Base-by-base conservation (phyloP, 2,113 vertebrate species). In the Bos javanicus region DNA sequence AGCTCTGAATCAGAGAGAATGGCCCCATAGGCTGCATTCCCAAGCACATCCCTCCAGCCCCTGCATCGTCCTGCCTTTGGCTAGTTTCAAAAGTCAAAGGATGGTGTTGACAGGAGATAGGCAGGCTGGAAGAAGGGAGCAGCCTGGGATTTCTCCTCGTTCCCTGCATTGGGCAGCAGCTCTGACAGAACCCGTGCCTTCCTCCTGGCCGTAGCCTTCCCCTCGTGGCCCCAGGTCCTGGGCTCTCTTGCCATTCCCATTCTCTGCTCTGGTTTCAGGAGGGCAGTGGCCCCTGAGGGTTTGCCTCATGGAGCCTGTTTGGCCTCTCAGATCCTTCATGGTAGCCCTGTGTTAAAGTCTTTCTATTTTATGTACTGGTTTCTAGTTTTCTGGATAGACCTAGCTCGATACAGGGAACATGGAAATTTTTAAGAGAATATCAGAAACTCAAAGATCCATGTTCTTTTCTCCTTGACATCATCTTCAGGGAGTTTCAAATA, bases 391-490 rank as follows among this genome's bases (percentile, higher is more conserved):
- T 71, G 23, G 33, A 36, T 81, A 52, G 52, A 87, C 14, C 76
- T 82, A 60, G 23, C 86, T 62, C 0, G 3, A 36, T 60, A 90
- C 12, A 83, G 43, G 28, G 21, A 67, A 43, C 23, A 30, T 21
- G n/a, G 52, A 4, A 82, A 76, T 30, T 97, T 95, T 96, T 80
- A 82, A n/a, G 30, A 96, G 19, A 93, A 16, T 91, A 59, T 78
- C 36, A 91, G 36, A 33, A 83, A 93, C 60, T 43, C 39, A 67
- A 91, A n/a, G 46, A 89, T 78, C 60, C 19, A 17, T 30, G 23
- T 82, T 96, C 50, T 30, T 97, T 19, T 54, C 15, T 93, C 25
- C 13, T 93, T 91, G 57, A n/a, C 10, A 67, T 74, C 67, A 7
- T 87, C 26, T 85, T 67, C 36, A 91, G 12, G 14, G 17, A 94